Percentiles rank a stretch among this genome's conserved stretches.
Conservation (phyloP, 1,140 invertebrate species). For the Drosophila tristis region DNA sequence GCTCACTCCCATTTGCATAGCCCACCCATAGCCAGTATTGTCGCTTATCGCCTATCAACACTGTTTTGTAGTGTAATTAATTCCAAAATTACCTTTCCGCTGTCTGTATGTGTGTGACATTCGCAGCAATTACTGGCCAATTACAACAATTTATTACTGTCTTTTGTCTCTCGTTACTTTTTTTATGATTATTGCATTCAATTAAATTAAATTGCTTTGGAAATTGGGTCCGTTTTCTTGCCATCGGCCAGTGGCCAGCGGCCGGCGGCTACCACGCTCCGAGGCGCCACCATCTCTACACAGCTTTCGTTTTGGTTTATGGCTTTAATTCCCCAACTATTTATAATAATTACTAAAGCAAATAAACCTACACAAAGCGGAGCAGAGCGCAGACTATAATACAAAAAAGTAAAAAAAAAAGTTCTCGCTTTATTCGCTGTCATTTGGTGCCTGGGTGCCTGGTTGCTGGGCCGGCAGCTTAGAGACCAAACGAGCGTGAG, state of each 20-base stretch:
- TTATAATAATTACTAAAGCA: conserved; percentile 77
- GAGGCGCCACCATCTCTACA: conserved; percentile 22
- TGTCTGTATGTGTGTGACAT: conserved; percentile 13
- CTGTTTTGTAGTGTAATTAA: conserved; percentile 31
- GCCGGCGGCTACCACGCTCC: conserved; percentile 4
- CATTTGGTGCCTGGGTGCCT: conserved; percentile 20
- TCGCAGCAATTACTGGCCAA: conserved; percentile 73
- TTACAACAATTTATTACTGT: conserved; percentile 68
- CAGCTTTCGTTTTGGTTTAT: conserved; percentile 76
- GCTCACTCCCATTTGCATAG: conserved; percentile 23
- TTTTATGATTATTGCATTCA: conserved; percentile 77
- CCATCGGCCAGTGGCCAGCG: conserved; percentile 19
- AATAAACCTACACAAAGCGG: conserved; percentile 55
- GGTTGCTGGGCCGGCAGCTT: too few relatives aligned
- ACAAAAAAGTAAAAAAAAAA: conserved; percentile 14
- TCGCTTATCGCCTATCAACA: conserved; percentile 30
- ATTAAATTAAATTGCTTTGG: conserved; percentile 78
- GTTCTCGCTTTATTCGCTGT: conserved; percentile 39
- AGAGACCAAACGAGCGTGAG: conserved; percentile 43
- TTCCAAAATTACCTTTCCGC: conserved; percentile 45
- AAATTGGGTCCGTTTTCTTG: conserved; percentile 69
- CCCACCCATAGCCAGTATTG: not conserved
- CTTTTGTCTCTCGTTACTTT: conserved; percentile 49
- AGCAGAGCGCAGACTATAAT: conserved; percentile 30
- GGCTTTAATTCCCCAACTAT: conserved; percentile 68